A percentile compares a stretch with the other conserved stretches of the same genome.
Evolutionary conservation across 2,888 invertebrate genomes (phyloP).

Genomic region (Blastobasis adustella): DNA sequence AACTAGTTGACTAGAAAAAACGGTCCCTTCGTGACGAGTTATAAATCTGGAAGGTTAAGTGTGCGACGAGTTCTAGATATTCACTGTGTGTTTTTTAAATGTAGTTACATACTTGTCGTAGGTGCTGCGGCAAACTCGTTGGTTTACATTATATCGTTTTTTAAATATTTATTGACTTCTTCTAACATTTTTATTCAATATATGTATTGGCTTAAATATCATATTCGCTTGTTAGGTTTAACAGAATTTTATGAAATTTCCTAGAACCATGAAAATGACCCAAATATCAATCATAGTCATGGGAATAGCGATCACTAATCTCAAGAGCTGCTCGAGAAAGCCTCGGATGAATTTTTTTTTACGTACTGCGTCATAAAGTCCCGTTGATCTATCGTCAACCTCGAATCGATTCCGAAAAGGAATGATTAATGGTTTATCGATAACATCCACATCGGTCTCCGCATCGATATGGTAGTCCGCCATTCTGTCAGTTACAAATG

Average conservation of each 20-base stretch:
- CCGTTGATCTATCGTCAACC: neutral
- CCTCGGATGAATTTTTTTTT: neutral
- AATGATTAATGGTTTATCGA: conserved; percentile 25
- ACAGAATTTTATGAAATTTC: too few species aligned
- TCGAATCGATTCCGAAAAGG: conserved; percentile 15
- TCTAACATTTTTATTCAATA: too few species aligned
- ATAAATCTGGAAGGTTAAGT: too few species aligned
- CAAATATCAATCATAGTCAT: too few species aligned
- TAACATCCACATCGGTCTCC: conserved; percentile 32
- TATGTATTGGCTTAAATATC: too few species aligned
- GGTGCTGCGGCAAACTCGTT: neutral
- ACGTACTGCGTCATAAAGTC: neutral
- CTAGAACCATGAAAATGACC: too few species aligned
- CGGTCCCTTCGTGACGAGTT: too few species aligned
- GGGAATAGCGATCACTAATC: too few species aligned
- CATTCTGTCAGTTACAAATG: conserved; percentile 41
- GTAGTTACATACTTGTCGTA: neutral
- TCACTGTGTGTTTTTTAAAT: conserved; percentile 1
- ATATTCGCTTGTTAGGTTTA: too few species aligned
- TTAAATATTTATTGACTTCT: neutral
- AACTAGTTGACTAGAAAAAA: too few species aligned
- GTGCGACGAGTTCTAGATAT: neutral
- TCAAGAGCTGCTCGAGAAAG: too few species aligned
- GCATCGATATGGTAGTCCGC: conserved; percentile 22
- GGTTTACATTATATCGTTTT: neutral